Conservation (phyloP, 2,888 invertebrate genomes). For the Calameuta filiformis region DNA sequence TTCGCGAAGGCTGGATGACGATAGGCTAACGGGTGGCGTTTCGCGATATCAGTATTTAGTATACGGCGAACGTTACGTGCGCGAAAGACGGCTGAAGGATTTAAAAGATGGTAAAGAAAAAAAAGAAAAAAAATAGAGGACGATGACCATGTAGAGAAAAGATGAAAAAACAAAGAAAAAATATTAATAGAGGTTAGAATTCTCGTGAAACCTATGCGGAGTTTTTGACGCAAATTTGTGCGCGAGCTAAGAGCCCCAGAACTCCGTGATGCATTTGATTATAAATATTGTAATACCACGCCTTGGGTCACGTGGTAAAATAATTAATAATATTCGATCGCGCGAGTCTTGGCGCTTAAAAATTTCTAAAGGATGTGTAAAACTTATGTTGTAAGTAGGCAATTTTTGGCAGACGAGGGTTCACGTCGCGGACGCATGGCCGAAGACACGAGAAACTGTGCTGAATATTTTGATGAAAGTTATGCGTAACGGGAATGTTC, state of each 20-base stretch:
- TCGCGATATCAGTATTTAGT: neutral
- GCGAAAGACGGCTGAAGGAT: neutral
- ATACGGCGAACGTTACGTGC: neutral
- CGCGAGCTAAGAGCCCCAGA: neutral
- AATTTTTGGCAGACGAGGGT: constrained; percentile 24
- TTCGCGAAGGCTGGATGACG: neutral
- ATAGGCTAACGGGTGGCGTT: neutral
- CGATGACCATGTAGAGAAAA: neutral
- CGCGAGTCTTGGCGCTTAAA: constrained; percentile 33
- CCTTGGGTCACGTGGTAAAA: constrained; percentile 25
- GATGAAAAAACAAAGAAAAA: neutral
- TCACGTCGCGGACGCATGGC: constrained; percentile 1
- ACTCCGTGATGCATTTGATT: neutral
- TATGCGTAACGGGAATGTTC: neutral
- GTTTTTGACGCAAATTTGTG: neutral
- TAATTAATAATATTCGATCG: constrained; percentile 23
- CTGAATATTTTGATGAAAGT: neutral
- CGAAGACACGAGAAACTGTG: neutral
- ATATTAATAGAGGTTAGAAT: neutral
- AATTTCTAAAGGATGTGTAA: constrained; percentile 34
- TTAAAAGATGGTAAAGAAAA: neutral
- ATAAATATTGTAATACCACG: constrained; percentile 30
- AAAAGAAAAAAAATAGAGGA: neutral
- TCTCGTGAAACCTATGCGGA: neutral
- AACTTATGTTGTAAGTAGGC: constrained; percentile 37